Conservation (phyloP, 2,888 invertebrate genomes). For the Limenitis camilla region DNA sequence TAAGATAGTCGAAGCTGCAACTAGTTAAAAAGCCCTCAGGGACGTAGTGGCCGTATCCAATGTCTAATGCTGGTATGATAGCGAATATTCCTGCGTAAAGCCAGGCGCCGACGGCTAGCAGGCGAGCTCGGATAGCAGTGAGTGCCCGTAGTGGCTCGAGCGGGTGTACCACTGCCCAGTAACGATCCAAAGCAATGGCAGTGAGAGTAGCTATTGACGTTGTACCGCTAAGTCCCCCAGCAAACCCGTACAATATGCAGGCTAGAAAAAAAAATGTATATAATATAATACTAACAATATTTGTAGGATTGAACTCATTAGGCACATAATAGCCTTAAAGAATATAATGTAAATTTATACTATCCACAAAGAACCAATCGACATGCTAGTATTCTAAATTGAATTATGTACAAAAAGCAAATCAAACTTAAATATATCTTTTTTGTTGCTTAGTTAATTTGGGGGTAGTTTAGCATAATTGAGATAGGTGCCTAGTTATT, state of each 20-base stretch:
- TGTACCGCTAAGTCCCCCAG: conserved; percentile 87
- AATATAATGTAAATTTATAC: too few relatives aligned
- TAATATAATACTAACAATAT: background rate
- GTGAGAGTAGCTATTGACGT: conserved; percentile 87
- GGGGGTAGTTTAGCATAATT: background rate
- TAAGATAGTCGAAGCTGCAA: conserved; percentile 90
- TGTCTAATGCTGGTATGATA: conserved; percentile 78
- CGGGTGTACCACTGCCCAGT: conserved; percentile 86
- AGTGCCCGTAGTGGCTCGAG: conserved; percentile 79
- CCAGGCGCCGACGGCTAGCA: conserved; percentile 81
- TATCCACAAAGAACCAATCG: too few relatives aligned
- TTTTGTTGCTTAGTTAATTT: too few relatives aligned
- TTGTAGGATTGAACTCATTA: too few relatives aligned
- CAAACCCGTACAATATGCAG: conserved; percentile 85
- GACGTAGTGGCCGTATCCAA: conserved; percentile 84
- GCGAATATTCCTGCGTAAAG: conserved; percentile 81
- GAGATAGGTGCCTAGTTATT: background rate
- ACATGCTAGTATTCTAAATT: too few relatives aligned
- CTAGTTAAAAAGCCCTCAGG: conserved; percentile 89
- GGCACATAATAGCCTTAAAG: too few relatives aligned
- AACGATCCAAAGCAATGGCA: conserved; percentile 87
- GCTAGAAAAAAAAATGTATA: conserved; percentile 66
- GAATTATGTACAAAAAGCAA: too few relatives aligned
- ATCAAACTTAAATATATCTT: too few relatives aligned
- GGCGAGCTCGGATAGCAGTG: conserved; percentile 75